These are phyloP conservation scores for Bovichtus variegatus DNA, from an alignment of 2,797 vertebrate genomes.

Conservation along the genomic window DNA sequence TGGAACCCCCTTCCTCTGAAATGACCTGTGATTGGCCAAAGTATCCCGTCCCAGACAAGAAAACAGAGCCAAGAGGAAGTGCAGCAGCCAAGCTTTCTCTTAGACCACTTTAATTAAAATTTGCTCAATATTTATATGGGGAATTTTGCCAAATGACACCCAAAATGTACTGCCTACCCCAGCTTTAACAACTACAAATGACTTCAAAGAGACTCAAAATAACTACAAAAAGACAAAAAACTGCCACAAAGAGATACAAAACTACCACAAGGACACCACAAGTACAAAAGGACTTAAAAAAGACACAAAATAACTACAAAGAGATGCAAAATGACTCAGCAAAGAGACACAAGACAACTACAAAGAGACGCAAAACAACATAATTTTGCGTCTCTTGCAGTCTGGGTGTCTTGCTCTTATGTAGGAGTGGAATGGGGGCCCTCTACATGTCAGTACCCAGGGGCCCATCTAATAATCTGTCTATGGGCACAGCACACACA, in stretches of 20 bases:
- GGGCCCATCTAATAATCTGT: not conserved
- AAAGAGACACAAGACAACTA: not conserved
- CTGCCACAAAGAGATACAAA: not conserved
- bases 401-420: not conserved
- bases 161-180: too few species aligned
- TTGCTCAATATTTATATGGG: too few species aligned
- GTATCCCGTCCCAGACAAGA: too few species aligned
- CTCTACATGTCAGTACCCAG: not conserved
- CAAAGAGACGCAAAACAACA: not conserved
- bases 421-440: not conserved
- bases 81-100: too few species aligned
- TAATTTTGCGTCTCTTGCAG: not conserved
- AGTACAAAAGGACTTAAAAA: not conserved
- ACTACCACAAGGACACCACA: not conserved
- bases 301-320: not conserved
- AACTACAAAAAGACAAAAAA: too few species aligned
- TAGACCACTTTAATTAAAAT: too few species aligned
- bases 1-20: too few species aligned
- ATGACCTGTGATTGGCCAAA: too few species aligned
- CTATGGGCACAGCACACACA: slow-evolving; percentile 3
- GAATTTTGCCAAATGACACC: too few species aligned
- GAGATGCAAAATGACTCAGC: not conserved
- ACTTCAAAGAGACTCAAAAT: too few species aligned
- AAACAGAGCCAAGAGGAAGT: too few species aligned
- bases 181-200: too few species aligned